Conservation (phyloP, 2,888 invertebrate genomes). For the Empis stercorea region DNA sequence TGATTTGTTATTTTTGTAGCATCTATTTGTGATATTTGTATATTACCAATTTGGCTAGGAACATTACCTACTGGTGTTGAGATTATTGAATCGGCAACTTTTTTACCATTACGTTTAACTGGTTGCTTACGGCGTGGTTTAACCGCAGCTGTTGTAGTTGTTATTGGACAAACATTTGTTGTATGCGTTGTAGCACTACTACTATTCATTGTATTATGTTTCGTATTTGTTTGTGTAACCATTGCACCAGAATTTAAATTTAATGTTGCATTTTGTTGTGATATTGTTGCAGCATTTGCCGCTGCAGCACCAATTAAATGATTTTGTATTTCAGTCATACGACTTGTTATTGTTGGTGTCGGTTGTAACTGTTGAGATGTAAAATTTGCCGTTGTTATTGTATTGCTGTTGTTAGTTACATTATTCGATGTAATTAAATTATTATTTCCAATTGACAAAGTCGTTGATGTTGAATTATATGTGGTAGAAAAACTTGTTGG, state of each 20-base stretch:
- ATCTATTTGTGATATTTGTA: conserved; percentile 36
- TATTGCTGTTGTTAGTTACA: background rate
- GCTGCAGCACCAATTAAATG: conserved; percentile 15
- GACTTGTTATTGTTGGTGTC: conserved; percentile 16
- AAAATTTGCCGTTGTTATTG: background rate
- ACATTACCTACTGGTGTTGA: conserved; percentile 23
- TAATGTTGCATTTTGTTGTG: conserved; percentile 2
- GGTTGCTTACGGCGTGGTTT: conserved; percentile 34
- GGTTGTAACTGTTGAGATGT: conserved; percentile 2
- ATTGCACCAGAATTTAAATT: background rate
- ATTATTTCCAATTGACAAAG: conserved; percentile 4
- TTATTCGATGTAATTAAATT: background rate
- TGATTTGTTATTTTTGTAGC: conserved; percentile 23
- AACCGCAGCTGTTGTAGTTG: conserved; percentile 25
- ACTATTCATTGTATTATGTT: background rate
- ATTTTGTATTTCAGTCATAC: conserved; percentile 19
- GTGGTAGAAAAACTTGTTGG: background rate
- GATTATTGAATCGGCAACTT: conserved; percentile 17
- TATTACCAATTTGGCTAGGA: conserved; percentile 38
- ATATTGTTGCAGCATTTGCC: conserved; percentile 7
- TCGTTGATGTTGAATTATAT: background rate
- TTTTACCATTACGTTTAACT: conserved; percentile 29
- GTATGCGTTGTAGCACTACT: conserved; percentile 7
- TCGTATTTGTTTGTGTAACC: background rate
- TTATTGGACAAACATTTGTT: conserved; percentile 10